Evolutionary conservation across 2,113 vertebrate species (phyloP).

Genomic region (Maccullochella peelii): DNA sequence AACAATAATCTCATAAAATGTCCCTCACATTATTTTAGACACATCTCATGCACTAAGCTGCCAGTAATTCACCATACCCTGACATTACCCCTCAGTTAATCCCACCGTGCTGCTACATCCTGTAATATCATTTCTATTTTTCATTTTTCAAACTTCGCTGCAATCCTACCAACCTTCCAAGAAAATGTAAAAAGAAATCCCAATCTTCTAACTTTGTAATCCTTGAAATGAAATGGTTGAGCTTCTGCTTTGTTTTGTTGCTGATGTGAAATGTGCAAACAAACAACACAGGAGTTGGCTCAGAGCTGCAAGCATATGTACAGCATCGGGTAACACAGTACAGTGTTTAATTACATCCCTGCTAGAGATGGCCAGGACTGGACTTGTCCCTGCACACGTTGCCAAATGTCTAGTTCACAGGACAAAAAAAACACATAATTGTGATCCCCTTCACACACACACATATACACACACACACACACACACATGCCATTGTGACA

Average conservation of each 20-base stretch:
- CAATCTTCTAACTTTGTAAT: background rate
- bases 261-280: conserved; percentile 39
- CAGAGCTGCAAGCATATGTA: conserved; percentile 39
- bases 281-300: conserved; percentile 37
- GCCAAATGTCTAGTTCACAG: conserved; percentile 72
- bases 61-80: conserved; percentile 24
- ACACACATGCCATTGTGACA: conserved; percentile 53
- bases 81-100: conserved; percentile 43
- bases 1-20: conserved; percentile 22
- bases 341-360: conserved; percentile 76
- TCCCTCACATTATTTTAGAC: conserved; percentile 32
- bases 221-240: background rate
- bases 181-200: background rate
- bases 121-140: conserved; percentile 15
- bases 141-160: conserved; percentile 2
- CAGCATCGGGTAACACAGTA: conserved; percentile 69
- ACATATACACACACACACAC: background rate
- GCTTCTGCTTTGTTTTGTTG: background rate
- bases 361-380: conserved; percentile 34
- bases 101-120: conserved; percentile 21
- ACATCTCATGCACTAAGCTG: conserved; percentile 45
- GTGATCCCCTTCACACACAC: conserved; percentile 43
- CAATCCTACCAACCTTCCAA: background rate
- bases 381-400: conserved; percentile 41
- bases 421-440: conserved; percentile 46